A percentile compares a stretch with the other conserved stretches of the same genome.
Conservation (phyloP, 2,888 invertebrate genomes). For the Tenthredo notha region DNA sequence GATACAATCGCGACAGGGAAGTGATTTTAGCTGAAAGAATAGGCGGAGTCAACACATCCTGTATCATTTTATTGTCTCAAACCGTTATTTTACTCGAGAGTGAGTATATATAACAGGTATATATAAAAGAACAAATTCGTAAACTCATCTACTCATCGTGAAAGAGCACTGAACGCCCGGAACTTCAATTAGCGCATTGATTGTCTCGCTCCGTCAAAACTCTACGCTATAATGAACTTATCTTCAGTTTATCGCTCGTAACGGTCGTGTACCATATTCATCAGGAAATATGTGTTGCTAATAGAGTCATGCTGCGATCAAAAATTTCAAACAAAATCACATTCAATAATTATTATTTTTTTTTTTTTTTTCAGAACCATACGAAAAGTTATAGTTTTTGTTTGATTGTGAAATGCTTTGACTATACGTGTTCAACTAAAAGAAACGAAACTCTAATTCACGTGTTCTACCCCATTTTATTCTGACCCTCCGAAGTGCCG, state of each 20-base stretch:
- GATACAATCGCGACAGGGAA: conserved; percentile 62
- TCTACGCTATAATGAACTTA: conserved; percentile 6
- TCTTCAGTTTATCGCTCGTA: neutral
- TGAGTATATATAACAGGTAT: neutral
- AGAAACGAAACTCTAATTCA: neutral
- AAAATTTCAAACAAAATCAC: neutral
- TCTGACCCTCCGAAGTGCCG: conserved; percentile 1
- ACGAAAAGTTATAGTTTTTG: neutral
- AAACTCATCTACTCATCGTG: conserved; percentile 41
- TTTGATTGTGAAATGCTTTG: neutral
- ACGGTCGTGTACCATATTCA: conserved; percentile 2
- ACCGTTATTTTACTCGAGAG: conserved; percentile 1
- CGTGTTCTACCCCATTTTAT: neutral
- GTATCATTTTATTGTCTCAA: conserved; percentile 30
- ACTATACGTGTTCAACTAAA: neutral
- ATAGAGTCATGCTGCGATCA: neutral
- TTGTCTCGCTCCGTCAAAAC: conserved; percentile 70
- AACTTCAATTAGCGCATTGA: conserved; percentile 72
- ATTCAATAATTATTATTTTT: neutral
- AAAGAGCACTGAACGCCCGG: conserved; percentile 55
- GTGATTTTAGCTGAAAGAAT: conserved; percentile 32
- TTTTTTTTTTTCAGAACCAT: neutral
- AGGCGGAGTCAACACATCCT: conserved; percentile 46
- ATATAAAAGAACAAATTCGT: neutral
- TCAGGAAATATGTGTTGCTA: neutral